Evolutionary conservation across 2,797 vertebrate genomes (phyloP), one percentile per base, ranked within the genome.

Genomic region (Ficedula albicollis): DNA sequence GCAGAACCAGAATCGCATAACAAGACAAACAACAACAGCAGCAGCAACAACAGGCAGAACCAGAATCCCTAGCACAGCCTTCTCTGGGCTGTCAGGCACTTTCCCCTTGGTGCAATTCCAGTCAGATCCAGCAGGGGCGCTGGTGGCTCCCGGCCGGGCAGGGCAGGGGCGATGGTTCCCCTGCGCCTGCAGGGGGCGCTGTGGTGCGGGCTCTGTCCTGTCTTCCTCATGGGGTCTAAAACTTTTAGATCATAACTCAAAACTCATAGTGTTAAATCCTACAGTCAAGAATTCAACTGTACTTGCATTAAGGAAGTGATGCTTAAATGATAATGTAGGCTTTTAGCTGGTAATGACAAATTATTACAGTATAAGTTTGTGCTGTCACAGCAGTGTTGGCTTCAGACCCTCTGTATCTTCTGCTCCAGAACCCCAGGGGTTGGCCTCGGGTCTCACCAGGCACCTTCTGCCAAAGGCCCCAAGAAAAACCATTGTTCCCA

Each of bases 141-240:
- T 34, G 54, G 1, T 15, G 54, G 36, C 25, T 34, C 43, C 63
- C 2, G 1, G 43, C 7, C 3, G 1, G 30, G 36, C 30, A 11
- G 29, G 34, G 29, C 29, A 19, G 19, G 16, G 30, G 26, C 11
- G 0, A 7, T 69, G 46, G 13, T 36, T 26, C 55, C 21, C 13
- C 54, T 16, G 1, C 0, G 2, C 5, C 36, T 34, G 44, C 44
- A 59, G 64, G 38, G 74, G 19, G 38, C 3, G 20, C 26, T 77
- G 60, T 44, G 30, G 20, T 0, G 0, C 1, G 9, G 11, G 55
- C 10, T 6, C 32, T 3, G 39, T 4, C 1, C 0, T 1, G 0
- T 18, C 56, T 32, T 38, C n/a, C 27, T 54, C 22, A 12, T 1
- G 0, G 4, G 17, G 5, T 17, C 27, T 60, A 5, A 60, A 70